Evolutionary conservation across 2,797 vertebrate genomes (phyloP).

Genomic region (Todus mexicanus): DNA sequence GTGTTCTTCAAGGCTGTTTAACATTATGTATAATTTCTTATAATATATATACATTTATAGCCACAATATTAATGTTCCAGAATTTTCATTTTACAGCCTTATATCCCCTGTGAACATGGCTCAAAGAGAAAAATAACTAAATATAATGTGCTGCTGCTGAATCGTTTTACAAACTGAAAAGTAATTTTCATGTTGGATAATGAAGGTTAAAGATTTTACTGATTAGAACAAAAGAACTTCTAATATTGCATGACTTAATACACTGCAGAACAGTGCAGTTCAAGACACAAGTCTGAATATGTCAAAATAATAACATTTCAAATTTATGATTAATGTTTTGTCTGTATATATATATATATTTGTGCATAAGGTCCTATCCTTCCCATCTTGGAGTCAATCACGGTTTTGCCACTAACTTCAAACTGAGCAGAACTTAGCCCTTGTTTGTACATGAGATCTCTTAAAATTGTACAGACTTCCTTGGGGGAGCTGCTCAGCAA

Average conservation of each 20-base stretch:
- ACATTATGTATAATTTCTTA: not conserved
- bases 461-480: not conserved
- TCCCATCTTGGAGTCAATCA: not conserved
- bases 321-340: not conserved
- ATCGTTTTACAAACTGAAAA: not conserved
- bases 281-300: not conserved
- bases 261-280: not conserved
- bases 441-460: not conserved
- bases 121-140: not conserved
- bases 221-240: not conserved
- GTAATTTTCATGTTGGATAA: not conserved
- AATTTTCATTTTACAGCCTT: slow-evolving; percentile 32
- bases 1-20: not conserved
- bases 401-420: not conserved
- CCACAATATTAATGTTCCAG: not conserved
- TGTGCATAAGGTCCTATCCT: not conserved
- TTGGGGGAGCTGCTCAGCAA: not conserved
- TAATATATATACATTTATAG: not conserved
- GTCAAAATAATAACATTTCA: not conserved
- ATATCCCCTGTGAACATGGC: not conserved
- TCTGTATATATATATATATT: not conserved
- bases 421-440: not conserved
- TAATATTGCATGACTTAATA: not conserved
- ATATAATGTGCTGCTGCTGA: not conserved
- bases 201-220: not conserved